A percentile compares a stretch with the other conserved stretches of the same genome.
Conservation (phyloP, 2,113 vertebrate genomes). For the Miniopterus natalensis region DNA sequence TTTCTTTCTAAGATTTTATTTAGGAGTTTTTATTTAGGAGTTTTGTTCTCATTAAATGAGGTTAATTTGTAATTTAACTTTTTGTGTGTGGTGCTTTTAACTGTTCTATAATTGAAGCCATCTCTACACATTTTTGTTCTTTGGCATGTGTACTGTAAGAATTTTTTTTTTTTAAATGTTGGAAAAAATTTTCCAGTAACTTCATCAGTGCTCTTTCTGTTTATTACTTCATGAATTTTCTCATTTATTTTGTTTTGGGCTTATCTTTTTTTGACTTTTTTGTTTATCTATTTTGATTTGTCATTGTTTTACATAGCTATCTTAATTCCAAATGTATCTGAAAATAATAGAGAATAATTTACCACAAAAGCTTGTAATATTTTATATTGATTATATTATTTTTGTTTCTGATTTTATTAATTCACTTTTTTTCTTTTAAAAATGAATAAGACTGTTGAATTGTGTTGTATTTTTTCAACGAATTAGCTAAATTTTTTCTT, state of each 20-base stretch:
- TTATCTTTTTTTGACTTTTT: neutral
- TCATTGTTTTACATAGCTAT: neutral
- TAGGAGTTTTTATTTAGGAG: neutral
- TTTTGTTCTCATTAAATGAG: neutral
- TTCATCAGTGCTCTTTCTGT: neutral
- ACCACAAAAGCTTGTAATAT: neutral
- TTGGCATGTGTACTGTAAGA: neutral
- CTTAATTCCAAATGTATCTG: neutral
- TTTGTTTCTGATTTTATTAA: neutral
- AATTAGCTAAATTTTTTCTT: neutral
- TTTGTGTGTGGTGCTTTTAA: neutral
- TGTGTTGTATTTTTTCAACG: neutral
- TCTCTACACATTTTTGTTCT: neutral
- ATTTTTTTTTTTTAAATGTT: neutral
- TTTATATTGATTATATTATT: neutral
- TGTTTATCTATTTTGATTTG: neutral
- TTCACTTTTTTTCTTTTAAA: neutral
- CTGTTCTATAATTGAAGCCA: neutral
- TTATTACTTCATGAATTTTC: neutral
- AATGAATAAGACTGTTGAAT: neutral
- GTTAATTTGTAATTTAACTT: slow-evolving; percentile 20
- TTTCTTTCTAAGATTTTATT: neutral
- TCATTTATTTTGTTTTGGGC: neutral
- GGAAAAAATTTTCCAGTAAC: neutral
- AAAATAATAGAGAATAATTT: neutral